Conservation (phyloP, 2,797 vertebrate species). For the Cryptoprocta ferox region DNA sequence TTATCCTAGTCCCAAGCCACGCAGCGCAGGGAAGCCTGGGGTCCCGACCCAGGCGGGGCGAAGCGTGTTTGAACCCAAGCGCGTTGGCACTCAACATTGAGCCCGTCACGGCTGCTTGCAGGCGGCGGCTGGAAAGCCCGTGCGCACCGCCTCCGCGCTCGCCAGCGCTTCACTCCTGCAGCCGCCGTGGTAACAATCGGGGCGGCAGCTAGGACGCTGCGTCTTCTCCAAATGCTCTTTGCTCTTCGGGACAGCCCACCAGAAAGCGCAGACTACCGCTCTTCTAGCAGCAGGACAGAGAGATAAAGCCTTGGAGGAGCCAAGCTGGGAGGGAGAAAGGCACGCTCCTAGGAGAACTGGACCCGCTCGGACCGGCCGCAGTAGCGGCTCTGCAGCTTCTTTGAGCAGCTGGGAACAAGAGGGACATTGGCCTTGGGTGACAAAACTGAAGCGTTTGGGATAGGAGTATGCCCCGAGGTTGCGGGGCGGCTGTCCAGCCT, state of each 20-base stretch:
- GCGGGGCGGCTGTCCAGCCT: background rate
- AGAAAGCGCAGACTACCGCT: background rate
- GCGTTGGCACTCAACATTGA: fast-evolving
- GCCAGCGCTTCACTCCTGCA: background rate
- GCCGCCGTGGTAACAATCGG: background rate
- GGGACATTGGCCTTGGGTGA: too few species aligned
- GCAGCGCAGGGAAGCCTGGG: fast-evolving
- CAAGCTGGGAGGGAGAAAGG: background rate
- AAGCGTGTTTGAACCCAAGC: background rate
- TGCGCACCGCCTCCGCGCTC: fast-evolving
- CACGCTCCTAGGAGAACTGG: background rate
- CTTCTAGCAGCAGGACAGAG: background rate
- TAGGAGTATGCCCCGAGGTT: fast-evolving
- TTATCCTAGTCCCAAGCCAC: background rate
- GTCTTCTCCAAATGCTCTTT: background rate
- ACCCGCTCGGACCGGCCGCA: fast-evolving
- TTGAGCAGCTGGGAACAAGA: background rate
- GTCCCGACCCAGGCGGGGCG: background rate
- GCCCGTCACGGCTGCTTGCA: fast-evolving
- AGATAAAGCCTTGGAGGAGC: background rate
- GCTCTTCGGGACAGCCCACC: background rate
- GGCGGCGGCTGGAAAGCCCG: fast-evolving
- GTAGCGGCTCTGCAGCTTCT: background rate
- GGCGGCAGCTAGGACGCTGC: background rate
- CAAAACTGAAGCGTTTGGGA: background rate